A percentile compares a stretch with the other conserved stretches of the same genome.
phyloP scores from a whole-genome alignment of 2,888 invertebrate species.

The Ceriagrion tenellum region DNA sequence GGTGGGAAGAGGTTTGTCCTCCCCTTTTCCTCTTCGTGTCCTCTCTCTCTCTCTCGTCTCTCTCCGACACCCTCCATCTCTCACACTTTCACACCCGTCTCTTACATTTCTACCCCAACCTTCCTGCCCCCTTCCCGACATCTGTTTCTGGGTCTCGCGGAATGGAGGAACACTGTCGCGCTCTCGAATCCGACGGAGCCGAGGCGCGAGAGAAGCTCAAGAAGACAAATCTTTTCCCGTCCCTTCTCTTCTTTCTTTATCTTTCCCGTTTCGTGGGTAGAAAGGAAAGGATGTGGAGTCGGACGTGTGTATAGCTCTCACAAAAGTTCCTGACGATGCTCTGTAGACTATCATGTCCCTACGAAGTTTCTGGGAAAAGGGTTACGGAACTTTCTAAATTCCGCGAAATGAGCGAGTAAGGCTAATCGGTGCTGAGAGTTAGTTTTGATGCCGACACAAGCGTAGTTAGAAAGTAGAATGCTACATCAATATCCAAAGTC shows the following conservation, averaged over 20 bases:
- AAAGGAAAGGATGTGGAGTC: background rate
- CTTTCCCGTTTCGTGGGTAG: background rate
- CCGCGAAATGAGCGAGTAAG: too few species aligned
- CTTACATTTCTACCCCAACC: background rate
- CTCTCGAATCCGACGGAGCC: background rate
- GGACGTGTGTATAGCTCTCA: too few species aligned
- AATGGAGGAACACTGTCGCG: constrained; percentile 39
- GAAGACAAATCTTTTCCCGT: background rate
- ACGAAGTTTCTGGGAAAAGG: too few species aligned
- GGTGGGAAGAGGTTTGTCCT: background rate
- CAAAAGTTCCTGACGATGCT: too few species aligned
- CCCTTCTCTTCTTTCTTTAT: too few species aligned
- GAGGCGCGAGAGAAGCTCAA: background rate
- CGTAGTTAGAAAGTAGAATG: too few species aligned
- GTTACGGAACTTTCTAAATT: too few species aligned
- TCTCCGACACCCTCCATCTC: background rate
- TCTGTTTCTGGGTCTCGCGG: constrained; percentile 60
- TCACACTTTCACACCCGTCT: background rate
- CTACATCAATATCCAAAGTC: too few species aligned
- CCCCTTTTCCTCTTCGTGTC: background rate
- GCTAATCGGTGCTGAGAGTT: too few species aligned
- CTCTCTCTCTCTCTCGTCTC: background rate
- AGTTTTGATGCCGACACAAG: too few species aligned
- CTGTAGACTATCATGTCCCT: too few species aligned
- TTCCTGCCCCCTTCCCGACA: constrained; percentile 29